phyloP scores from a whole-genome alignment of 2,797 vertebrate genomes.

The Ceryle rudis region DNA sequence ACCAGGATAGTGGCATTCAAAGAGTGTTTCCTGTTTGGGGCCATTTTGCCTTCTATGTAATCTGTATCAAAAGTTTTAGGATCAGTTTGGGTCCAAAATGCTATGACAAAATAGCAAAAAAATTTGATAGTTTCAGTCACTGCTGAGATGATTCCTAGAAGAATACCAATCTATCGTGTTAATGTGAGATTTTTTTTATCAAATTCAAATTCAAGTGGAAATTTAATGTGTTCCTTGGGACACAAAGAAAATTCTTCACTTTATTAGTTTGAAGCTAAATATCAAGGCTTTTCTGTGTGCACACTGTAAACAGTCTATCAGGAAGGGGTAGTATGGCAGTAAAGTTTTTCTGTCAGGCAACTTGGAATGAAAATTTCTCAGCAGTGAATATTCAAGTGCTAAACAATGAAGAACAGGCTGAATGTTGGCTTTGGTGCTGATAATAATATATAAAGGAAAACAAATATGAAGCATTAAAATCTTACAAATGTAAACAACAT shows the following conservation, averaged over 20 bases:
- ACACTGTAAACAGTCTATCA: slow-evolving; percentile 59
- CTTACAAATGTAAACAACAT: slow-evolving; percentile 9
- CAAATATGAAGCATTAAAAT: slow-evolving; percentile 40
- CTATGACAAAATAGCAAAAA: not conserved
- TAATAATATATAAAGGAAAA: slow-evolving; percentile 4
- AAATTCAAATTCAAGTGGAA: slow-evolving; percentile 3
- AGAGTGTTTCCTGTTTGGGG: not conserved
- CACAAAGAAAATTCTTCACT: not conserved
- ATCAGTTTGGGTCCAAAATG: not conserved
- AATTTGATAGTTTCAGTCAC: not conserved
- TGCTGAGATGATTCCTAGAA: not conserved
- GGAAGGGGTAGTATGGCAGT: slow-evolving; percentile 10
- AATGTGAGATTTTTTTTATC: not conserved
- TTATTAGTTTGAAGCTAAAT: slow-evolving; percentile 27
- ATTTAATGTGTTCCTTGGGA: slow-evolving; percentile 15
- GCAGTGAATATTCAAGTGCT: not conserved
- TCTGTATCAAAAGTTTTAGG: not conserved
- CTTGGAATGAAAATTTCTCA: slow-evolving; percentile 17
- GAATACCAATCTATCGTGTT: not conserved
- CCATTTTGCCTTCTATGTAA: not conserved
- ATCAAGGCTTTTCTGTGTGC: not conserved
- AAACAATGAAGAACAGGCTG: slow-evolving; percentile 10
- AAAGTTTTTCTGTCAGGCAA: slow-evolving; percentile 33
- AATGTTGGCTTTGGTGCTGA: not conserved
- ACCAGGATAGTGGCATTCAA: not conserved